Conservation (phyloP, 2,113 vertebrate genomes). For the Bubalus kerabau region DNA sequence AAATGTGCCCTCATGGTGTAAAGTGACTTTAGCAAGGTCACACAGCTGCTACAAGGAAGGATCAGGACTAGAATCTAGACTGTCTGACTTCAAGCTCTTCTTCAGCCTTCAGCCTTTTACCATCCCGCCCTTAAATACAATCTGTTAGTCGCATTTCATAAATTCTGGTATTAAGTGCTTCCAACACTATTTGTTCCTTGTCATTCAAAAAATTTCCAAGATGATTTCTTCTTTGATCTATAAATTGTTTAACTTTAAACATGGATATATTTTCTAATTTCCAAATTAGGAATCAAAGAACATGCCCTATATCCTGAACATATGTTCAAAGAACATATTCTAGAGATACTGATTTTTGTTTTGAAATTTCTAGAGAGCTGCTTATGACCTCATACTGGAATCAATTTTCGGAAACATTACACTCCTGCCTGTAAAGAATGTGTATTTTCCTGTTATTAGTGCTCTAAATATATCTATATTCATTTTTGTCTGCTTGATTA, state of each 20-base stretch:
- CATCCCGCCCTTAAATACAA: not conserved
- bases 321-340: not conserved
- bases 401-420: not conserved
- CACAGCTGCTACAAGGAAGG: not conserved
- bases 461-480: not conserved
- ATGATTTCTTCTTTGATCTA: not conserved
- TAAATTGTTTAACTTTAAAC: slow-evolving; percentile 6
- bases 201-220: not conserved
- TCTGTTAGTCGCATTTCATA: not conserved
- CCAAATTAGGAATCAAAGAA: slow-evolving; percentile 25
- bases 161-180: not conserved
- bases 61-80: not conserved
- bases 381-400: not conserved
- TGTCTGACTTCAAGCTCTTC: not conserved
- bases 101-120: not conserved
- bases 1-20: not conserved
- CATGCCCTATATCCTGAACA: not conserved
- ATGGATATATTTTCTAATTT: not conserved
- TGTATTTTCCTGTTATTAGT: not conserved
- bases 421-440: not conserved
- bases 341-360: not conserved
- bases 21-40: not conserved
- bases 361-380: not conserved
- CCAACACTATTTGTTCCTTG: not conserved
- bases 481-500: not conserved